Evolutionary conservation across 1,140 invertebrate species (phyloP).

Genomic region (Ceratitis capitata): DNA sequence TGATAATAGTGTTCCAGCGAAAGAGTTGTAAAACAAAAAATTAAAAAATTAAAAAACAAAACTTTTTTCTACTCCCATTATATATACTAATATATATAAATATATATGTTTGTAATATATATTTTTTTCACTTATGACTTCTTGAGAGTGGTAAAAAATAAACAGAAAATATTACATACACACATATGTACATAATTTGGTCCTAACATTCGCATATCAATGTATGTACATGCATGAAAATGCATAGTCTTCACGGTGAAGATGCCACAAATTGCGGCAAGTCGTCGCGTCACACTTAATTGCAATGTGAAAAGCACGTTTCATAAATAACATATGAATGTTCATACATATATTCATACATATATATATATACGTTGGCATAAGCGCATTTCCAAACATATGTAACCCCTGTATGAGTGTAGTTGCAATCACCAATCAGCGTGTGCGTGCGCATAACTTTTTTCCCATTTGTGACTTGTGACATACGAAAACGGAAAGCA

Average conservation of each 20-base stretch:
- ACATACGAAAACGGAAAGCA: not conserved
- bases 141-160: not conserved
- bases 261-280: not conserved
- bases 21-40: too few species aligned
- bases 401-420: not conserved
- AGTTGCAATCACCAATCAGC: not conserved
- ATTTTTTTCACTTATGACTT: not conserved
- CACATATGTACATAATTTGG: not conserved
- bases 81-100: too few species aligned
- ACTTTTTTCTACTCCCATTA: not conserved
- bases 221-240: not conserved
- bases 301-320: not conserved
- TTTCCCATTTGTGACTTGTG: not conserved
- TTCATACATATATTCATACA: not conserved
- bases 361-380: not conserved
- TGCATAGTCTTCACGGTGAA: not conserved
- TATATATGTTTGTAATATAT: too few species aligned
- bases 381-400: too few species aligned
- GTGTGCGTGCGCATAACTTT: not conserved
- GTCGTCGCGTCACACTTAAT: not conserved
- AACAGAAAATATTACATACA: not conserved
- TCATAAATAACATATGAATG: not conserved
- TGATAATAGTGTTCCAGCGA: not conserved
- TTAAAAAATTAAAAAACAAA: not conserved
- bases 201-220: not conserved